phyloP scores from a whole-genome alignment of 2,113 vertebrate species.

The Cavia aperea region DNA sequence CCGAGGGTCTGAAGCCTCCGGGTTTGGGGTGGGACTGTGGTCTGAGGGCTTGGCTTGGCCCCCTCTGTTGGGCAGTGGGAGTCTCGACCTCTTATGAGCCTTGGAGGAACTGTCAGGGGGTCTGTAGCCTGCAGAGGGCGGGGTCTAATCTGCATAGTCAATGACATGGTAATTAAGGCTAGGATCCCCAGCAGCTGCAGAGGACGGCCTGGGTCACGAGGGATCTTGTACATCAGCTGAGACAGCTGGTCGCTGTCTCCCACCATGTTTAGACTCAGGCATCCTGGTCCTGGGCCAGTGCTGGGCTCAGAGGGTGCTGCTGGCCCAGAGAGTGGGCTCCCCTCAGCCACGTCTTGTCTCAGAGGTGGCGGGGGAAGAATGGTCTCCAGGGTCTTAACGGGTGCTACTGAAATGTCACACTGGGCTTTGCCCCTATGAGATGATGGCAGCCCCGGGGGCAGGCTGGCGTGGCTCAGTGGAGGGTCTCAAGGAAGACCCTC shows the following conservation, averaged over 20 bases:
- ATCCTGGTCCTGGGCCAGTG: not conserved
- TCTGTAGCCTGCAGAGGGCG: not conserved
- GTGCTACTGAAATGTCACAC: not conserved
- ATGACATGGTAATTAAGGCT: not conserved
- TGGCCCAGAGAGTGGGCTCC: not conserved
- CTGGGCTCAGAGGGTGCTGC: not conserved
- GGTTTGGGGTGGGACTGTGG: not conserved
- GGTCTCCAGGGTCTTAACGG: no score
- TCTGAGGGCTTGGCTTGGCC: not conserved
- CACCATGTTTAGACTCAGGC: not conserved
- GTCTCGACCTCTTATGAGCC: not conserved
- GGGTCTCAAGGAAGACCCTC: not conserved
- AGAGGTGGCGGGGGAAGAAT: not conserved
- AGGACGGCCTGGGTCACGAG: not conserved
- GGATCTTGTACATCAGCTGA: not conserved
- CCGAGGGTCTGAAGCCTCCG: not conserved
- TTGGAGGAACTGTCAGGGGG: not conserved
- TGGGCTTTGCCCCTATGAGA: not conserved
- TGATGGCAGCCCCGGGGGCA: not conserved
- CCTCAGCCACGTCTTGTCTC: not conserved
- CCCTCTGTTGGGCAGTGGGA: not conserved
- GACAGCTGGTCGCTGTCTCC: not conserved
- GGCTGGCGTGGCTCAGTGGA: not conserved
- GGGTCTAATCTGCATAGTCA: not conserved
- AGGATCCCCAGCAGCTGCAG: not conserved